Evolutionary conservation across 2,888 invertebrate genomes (phyloP), one percentile per base, ranked within the genome.

Genomic region (Hypolimnas misippus): DNA sequence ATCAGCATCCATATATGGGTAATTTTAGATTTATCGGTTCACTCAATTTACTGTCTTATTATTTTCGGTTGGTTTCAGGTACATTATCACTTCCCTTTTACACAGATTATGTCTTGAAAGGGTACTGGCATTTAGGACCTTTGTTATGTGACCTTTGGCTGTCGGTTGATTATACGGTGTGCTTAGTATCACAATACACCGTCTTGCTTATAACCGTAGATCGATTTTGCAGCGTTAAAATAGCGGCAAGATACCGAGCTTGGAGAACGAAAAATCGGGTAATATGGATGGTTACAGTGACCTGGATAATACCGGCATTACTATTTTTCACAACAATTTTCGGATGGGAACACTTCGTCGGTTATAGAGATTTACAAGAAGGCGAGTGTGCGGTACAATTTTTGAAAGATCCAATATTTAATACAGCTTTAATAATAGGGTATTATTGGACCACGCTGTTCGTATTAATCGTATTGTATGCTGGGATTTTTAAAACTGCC

Each of bases 51-150:
- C 38, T 54, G 38, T 49, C 54, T 61, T 29, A 61, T 40, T 29
- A 46, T 3, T 16, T 46, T 60, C 50, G 44, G 35, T 62, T 65
- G 56, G 63, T 69, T 69, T 25, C 93, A 97, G 97, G 99, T 77
- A 96, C 98, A 54, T 96, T 99, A 65, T 99, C 99, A 29, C 98
- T 99, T 96, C 99, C 99, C 58, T 98, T 99, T 91, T 99, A 98
- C 91, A 98, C 99, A 25, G 97, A 98, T 70, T 99, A 99, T 92
- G 97, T 99, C 58, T 93, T 99, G 71, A 96, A 97, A 93, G 98
- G 98, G 57, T 96, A 97, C 82, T 99, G 99, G 99, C 97, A 98
- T 81, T 94, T 99, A 69, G 99, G 99, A 12, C 97, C 98, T 25
- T 93, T 99, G 64, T 93, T 99, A 6, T 99, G 99, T 84, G 99